A percentile compares a stretch with the other conserved stretches of the same genome.
phyloP scores from a whole-genome alignment of 2,113 vertebrate genomes.

The Haliaeetus leucogaster region DNA sequence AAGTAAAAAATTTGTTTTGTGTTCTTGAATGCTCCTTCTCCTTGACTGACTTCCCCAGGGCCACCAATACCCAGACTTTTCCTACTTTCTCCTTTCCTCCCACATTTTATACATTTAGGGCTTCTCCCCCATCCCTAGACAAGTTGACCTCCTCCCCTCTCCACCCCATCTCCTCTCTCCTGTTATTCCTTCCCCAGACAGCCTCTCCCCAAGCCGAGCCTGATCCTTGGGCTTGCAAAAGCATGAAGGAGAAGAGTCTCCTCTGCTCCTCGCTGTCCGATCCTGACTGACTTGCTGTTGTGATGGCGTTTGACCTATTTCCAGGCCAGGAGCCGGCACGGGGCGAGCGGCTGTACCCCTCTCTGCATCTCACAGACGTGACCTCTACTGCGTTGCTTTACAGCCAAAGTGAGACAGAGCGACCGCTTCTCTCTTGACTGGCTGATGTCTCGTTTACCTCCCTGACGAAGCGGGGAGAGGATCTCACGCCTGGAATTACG shows the following conservation, averaged over 20 bases:
- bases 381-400: neutral
- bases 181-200: neutral
- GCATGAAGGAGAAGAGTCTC: neutral
- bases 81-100: neutral
- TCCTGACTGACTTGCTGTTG: neutral
- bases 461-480: accelerated
- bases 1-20: neutral
- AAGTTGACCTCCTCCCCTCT: neutral
- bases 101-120: neutral
- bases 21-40: neutral
- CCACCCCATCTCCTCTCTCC: neutral
- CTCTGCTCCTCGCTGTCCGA: neutral
- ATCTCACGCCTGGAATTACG: neutral
- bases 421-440: neutral
- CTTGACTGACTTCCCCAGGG: neutral
- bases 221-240: neutral
- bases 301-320: neutral
- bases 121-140: neutral
- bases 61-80: neutral
- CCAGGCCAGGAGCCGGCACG: neutral
- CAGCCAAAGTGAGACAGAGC: neutral
- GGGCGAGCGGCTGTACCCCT: neutral
- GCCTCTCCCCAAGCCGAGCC: neutral
- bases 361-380: neutral
- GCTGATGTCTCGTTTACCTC: too few relatives aligned